Evolutionary conservation across 2,888 invertebrate genomes (phyloP), one percentile per base, ranked within the genome.

Genomic region (Pandemis cinnamomeana): DNA sequence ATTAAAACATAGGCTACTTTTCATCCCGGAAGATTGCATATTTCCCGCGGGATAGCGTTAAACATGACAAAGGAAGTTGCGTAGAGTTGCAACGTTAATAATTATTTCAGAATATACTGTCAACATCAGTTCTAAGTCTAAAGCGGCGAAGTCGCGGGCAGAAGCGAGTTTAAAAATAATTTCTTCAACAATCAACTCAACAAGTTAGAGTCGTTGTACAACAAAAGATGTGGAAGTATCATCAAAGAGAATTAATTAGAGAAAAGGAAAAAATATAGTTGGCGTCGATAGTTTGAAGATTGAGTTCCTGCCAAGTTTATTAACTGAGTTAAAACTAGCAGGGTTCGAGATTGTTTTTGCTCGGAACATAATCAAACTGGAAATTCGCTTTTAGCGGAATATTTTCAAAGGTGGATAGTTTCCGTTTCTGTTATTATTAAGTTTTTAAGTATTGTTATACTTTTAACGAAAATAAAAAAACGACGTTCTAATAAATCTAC

Each of bases 291-390:
- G 77, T 67, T 73, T 62, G 48, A 41, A 67, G 67, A 71, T 67
- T 71, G 71, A 71, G 71, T 75, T 67, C 58, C 44, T 84, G 84
- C 81, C 83, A 86, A 87, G 83, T 87, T 88, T 83, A 87, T 84
- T 91, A 91, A 92, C 90, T 89, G 88, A 90, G 88, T 91, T 90
- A 87, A 78, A 87, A 87, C 84, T 89, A 84, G 80, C 80, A 79
- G 83, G 84, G 87, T 85, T 82, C 83, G 78, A 83, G 88, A 86
- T 89, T 90, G 90, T 91, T 91, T 91, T 91, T 88, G 86, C 87
- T 82, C 82, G 75, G 80, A 77, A 79, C 81, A 83, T 89, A 89
- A 89, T 89, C 87, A 89, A 89, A 89, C 86, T 88, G 81, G 78
- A 55, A 81, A 86, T 84, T 80, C 75, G 68, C 74, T 13, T 41